Percentiles rank a stretch among this genome's conserved stretches.
phyloP scores from a whole-genome alignment of 2,888 invertebrate genomes.

The Antitype chi region DNA sequence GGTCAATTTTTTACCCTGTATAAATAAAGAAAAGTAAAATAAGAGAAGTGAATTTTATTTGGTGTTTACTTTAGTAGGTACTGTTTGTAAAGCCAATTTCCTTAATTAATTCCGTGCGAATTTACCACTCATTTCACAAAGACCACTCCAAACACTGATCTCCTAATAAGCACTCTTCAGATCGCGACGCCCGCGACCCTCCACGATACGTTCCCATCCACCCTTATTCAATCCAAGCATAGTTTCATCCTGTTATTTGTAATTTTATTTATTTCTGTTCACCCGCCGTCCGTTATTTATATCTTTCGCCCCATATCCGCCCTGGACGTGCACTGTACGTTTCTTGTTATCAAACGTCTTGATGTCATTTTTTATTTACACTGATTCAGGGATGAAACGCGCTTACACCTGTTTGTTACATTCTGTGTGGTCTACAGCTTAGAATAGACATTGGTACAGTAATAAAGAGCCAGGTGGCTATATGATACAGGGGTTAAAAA shows the following conservation, averaged over 20 bases:
- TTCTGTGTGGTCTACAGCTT: constrained; percentile 16
- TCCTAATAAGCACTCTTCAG: constrained; percentile 6
- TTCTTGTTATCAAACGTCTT: constrained; percentile 36
- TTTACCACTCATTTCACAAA: constrained; percentile 21
- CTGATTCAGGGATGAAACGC: constrained; percentile 30
- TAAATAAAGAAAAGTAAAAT: background rate
- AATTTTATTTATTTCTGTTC: constrained; percentile 65
- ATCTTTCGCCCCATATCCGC: constrained; percentile 38
- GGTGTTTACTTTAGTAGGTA: background rate
- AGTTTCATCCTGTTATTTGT: constrained; percentile 56
- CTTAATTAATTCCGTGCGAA: constrained; percentile 5
- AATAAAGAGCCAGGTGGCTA: background rate
- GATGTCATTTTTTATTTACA: constrained; percentile 48
- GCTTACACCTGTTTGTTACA: constrained; percentile 21
- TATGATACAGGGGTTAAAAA: background rate
- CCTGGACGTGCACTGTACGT: constrained; percentile 1
- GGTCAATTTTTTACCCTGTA: no score
- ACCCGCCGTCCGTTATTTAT: constrained; percentile 56
- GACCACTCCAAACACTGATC: constrained; percentile 10
- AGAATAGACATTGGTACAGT: constrained; percentile 6
- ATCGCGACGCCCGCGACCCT: background rate
- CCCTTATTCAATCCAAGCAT: constrained; percentile 34
- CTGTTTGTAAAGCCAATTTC: background rate
- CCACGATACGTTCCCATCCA: constrained; percentile 37
- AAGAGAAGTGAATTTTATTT: background rate